phyloP scores from a whole-genome alignment of 2,888 invertebrate species.

The Mythimna pallens region DNA sequence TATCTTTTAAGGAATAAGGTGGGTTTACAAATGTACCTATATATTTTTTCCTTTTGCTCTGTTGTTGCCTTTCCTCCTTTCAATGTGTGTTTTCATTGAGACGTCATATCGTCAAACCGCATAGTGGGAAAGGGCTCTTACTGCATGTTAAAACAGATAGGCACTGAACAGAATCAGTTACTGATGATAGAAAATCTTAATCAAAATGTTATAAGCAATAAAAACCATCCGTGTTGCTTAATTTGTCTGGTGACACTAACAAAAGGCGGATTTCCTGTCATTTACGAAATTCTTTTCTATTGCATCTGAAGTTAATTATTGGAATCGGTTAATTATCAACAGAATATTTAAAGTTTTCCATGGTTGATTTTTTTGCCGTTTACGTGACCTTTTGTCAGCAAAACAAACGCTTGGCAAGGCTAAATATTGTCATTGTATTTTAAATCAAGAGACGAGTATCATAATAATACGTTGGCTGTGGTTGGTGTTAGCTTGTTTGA shows the following conservation, averaged over 20 bases:
- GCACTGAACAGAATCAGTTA: not conserved
- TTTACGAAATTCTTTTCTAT: not conserved
- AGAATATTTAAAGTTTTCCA: constrained; percentile 14
- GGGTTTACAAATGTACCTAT: not conserved
- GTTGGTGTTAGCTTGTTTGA: constrained; percentile 14
- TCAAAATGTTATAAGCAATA: not conserved
- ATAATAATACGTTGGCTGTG: constrained; percentile 19
- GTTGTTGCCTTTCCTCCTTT: constrained; percentile 1
- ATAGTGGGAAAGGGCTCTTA: constrained; percentile 1
- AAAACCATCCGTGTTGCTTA: not conserved
- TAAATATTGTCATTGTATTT: constrained; percentile 50
- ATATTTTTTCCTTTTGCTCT: not conserved
- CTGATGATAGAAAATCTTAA: not conserved
- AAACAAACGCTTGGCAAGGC: constrained; percentile 56
- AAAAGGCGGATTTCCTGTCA: constrained; percentile 2
- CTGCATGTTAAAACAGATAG: constrained; percentile 16
- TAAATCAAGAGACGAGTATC: constrained; percentile 19
- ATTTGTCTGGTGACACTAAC: not conserved
- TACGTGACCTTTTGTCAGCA: constrained; percentile 51
- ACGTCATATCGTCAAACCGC: constrained; percentile 21
- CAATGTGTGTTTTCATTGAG: constrained; percentile 11
- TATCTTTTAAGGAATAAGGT: not conserved
- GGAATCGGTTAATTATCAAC: constrained; percentile 1
- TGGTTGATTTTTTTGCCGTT: constrained; percentile 33
- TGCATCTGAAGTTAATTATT: constrained; percentile 16